A percentile compares a stretch with the other conserved stretches of the same genome.
These are phyloP conservation scores for Pangasianodon hypophthalmus DNA, from an alignment of 2,113 vertebrate species.

Conservation along the genomic window DNA sequence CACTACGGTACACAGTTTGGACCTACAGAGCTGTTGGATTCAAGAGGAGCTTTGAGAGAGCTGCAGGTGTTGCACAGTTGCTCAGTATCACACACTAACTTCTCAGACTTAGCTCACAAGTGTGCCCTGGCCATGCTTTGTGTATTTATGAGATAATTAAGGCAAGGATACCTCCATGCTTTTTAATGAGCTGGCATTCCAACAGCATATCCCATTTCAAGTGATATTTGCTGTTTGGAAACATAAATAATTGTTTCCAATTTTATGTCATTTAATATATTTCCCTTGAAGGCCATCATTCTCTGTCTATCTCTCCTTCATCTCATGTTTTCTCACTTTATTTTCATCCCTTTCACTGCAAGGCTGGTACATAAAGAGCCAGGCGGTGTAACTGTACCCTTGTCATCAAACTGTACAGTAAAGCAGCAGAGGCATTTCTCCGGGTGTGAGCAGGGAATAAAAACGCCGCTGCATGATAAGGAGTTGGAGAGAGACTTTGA, in stretches of 20 bases:
- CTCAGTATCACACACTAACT: neutral
- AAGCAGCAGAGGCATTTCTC: conserved; percentile 32
- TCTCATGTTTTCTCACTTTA: conserved; percentile 29
- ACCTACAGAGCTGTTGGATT: neutral
- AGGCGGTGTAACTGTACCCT: conserved; percentile 41
- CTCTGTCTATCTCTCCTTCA: conserved; percentile 9
- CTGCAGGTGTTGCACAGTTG: conserved; percentile 14
- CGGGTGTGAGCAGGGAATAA: conserved; percentile 45
- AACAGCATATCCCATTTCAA: conserved; percentile 61
- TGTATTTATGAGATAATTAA: conserved; percentile 73
- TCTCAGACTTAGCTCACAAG: neutral
- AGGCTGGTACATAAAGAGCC: conserved; percentile 45
- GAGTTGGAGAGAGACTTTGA: conserved; percentile 54
- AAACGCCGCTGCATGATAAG: conserved; percentile 56
- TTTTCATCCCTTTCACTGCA: conserved; percentile 29
- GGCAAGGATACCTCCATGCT: conserved; percentile 60
- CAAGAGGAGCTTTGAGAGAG: neutral
- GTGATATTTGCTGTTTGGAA: conserved; percentile 69
- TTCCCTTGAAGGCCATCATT: neutral
- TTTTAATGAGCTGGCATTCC: conserved; percentile 69
- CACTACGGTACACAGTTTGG: neutral
- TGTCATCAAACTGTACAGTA: conserved; percentile 50
- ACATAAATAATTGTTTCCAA: conserved; percentile 62
- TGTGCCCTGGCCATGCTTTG: conserved; percentile 30
- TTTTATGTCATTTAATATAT: neutral